Conservation (phyloP, 2,113 vertebrate genomes). For the Colinus virginianus region DNA sequence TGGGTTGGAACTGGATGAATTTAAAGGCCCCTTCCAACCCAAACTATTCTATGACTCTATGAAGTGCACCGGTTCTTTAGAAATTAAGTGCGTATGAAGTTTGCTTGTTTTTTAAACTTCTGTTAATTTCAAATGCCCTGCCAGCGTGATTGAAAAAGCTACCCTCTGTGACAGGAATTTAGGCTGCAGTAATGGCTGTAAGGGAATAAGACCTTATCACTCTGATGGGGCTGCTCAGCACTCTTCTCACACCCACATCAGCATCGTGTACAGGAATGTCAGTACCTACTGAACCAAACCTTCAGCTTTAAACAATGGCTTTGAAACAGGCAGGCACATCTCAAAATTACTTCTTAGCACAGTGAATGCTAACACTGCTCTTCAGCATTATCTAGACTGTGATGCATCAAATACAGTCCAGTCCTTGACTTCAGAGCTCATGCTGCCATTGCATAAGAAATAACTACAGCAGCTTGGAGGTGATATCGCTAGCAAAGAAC, state of each 20-base stretch:
- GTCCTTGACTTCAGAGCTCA: not conserved
- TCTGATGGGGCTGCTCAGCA: not conserved
- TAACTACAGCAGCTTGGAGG: not conserved
- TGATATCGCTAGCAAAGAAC: not conserved
- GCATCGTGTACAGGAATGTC: not conserved
- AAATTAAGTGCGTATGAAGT: not conserved
- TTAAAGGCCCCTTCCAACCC: too few species aligned
- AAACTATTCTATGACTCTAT: too few species aligned
- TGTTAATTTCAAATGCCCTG: not conserved
- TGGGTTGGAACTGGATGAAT: too few species aligned
- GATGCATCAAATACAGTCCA: not conserved
- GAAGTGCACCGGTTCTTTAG: not conserved
- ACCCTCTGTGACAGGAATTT: not conserved
- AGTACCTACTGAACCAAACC: not conserved
- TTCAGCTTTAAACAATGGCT: not conserved
- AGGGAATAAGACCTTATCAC: not conserved
- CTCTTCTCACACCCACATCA: not conserved
- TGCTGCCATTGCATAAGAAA: not conserved
- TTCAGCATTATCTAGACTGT: not conserved
- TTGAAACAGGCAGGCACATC: not conserved
- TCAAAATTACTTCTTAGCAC: not conserved
- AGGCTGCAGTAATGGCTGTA: not conserved
- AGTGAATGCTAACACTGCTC: not conserved
- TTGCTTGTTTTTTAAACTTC: not conserved
- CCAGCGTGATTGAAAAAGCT: not conserved